Evolutionary conservation across 2,888 invertebrate species (phyloP), one percentile per base, ranked within the genome.

Genomic region (Dendrolimus pini): DNA sequence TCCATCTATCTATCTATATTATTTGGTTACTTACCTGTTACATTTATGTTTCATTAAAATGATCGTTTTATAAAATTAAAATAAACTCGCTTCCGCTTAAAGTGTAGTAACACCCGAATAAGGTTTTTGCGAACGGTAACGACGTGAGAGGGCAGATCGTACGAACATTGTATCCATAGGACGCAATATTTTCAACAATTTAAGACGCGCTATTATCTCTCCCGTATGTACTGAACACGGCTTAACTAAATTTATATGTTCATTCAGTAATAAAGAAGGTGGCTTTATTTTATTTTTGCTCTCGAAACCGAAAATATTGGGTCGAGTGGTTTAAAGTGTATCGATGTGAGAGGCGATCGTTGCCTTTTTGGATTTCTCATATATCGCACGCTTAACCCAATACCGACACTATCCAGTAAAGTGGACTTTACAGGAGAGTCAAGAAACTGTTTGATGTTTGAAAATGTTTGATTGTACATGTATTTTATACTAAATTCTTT

Each of bases 181-280:
- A 52, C 47, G 47, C 69, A 62, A 66, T 72, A 76, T 77, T 77
- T 74, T 77, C 71, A 71, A 72, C 71, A 71, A 74, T 72, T 77
- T 80, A 80, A 75, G 78, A 76, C 77, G 56, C 65, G 61, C 64
- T 82, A 81, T 82, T 82, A 81, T 80, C 78, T 75, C 70, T 73
- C 71, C 65, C 67, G 72, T 68, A 69, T 67, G 72, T 77, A 10
- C 47, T 47, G 47, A 12, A 47, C 47, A 47, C 76, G 77, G 71
- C 72, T 82, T 80, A 79, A 82, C 75, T 52, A 75, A 80, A 85
- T 85, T 85, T 85, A 85, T 85, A 72, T 69, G 75, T 78, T 76
- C 82, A 80, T 83, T 80, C 82, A 77, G 77, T 80, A 79, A 83
- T 85, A 85, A 85, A 85, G 78, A 78, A 76, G 63, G 66, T 56